A percentile compares a stretch with the other conserved stretches of the same genome.
Evolutionary conservation across 1,140 invertebrate genomes (phyloP).

Genomic region (Dinoponera quadriceps): DNA sequence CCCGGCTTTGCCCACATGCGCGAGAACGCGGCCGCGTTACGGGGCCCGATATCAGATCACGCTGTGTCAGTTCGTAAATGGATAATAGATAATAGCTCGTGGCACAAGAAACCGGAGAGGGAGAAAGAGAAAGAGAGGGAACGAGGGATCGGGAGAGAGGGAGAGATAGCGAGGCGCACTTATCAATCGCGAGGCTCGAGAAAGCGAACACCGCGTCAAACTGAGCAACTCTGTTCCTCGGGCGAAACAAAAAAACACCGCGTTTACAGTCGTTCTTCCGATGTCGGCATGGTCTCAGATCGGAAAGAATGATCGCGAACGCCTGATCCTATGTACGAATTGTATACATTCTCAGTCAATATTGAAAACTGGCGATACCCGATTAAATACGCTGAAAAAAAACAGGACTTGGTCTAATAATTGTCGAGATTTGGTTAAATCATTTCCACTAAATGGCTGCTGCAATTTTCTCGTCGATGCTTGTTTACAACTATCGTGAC

Average conservation of each 20-base stretch:
- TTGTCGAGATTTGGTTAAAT: no score
- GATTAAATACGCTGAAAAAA: no score
- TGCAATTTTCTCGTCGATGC: no score
- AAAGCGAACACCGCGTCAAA: conserved; percentile 10
- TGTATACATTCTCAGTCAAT: no score
- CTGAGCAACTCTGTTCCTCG: conserved; percentile 20
- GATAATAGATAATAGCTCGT: conserved; percentile 64
- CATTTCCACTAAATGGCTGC: no score
- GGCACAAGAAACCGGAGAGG: conserved; percentile 21
- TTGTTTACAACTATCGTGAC: no score
- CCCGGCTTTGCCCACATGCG: conserved; percentile 17
- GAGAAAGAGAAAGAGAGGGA: background rate
- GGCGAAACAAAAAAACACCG: background rate
- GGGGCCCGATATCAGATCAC: conserved; percentile 64
- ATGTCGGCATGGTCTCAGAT: background rate
- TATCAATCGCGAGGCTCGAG: conserved; percentile 37
- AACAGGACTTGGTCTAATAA: no score
- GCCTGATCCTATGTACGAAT: no score
- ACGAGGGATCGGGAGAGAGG: background rate
- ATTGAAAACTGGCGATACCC: no score
- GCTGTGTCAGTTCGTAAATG: conserved; percentile 60
- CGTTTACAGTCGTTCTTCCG: conserved; percentile 4
- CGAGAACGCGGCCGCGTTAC: conserved; percentile 31
- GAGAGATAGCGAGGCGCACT: conserved; percentile 22
- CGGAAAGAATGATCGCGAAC: no score